Conservation (phyloP, 1,140 invertebrate genomes). For the Aphelenchoides fujianensis region DNA sequence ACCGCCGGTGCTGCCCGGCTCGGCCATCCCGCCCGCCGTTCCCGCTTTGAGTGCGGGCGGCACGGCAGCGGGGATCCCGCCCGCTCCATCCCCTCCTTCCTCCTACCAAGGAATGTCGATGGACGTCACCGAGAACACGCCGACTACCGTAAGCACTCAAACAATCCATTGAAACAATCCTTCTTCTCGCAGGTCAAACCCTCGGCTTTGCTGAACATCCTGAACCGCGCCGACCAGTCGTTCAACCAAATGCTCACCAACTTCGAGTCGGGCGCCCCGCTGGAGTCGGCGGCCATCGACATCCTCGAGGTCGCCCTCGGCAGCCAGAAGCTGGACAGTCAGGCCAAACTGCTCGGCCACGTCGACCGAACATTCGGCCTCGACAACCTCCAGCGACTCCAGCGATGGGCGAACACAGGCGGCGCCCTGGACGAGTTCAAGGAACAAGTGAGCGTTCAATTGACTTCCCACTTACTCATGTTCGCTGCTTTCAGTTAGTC, state of each 20-base stretch:
- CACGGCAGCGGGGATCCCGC: slow-evolving; percentile 56
- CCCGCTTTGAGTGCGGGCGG: slow-evolving; percentile 52
- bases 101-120: slow-evolving; percentile 15
- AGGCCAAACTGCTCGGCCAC: slow-evolving; percentile 60
- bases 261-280: slow-evolving; percentile 58
- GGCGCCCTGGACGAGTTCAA: slow-evolving; percentile 60
- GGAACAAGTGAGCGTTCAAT: slow-evolving; percentile 49
- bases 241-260: slow-evolving; percentile 62
- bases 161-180: no score
- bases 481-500: slow-evolving; percentile 56
- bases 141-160: slow-evolving; percentile 50
- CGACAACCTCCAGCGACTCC: slow-evolving; percentile 58
- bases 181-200: slow-evolving; percentile 46
- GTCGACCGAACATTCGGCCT: slow-evolving; percentile 61
- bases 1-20: slow-evolving; percentile 51
- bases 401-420: slow-evolving; percentile 62
- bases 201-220: slow-evolving; percentile 54
- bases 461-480: no score
- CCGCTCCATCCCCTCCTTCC: slow-evolving; percentile 23
- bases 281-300: slow-evolving; percentile 58
- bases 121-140: slow-evolving; percentile 43
- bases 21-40: slow-evolving; percentile 45
- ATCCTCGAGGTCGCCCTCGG: slow-evolving; percentile 60
- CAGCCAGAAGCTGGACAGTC: slow-evolving; percentile 58
- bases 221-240: slow-evolving; percentile 59